Base-by-base conservation (phyloP, 2,113 vertebrate genomes). In the Sinocyclocheilus maitianheensis region DNA sequence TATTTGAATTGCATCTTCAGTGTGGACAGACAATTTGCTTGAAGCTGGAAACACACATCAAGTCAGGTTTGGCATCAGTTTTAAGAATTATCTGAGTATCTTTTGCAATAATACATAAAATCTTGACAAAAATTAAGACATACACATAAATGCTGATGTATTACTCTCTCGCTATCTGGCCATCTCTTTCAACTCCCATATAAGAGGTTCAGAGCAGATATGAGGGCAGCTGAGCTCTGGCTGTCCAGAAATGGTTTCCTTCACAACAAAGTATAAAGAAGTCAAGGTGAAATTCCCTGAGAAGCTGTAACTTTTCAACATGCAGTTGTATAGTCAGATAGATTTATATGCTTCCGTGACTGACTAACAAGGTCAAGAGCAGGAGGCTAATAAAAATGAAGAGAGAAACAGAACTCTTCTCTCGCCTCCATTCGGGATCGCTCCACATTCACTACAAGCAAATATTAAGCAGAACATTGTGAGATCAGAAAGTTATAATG, bases 291-390 rank as follows among this genome's bases (percentile, higher is more conserved):
- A 96, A 95, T 95, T 95, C 94, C 94, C 92, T 84, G 75, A 91
- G 93, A 94, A 91, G 77, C 88, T 93, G 92, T 94, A 92, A 93
- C 91, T 95, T 95, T 94, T 95, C 94, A 95, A 83, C 92, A 89
- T 91, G 89, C 86, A 76, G 60, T 90, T 71, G 90, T 88, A 90
- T 46, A 88, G 71, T 13, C 9, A 88, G 93, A 91, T 24, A 94
- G 91, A 92, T 92, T 94, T 88, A 94, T 94, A 87, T 86, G 88
- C 91, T 94, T 93, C 89, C 87, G 84, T 90, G 85, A 93, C 91
- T 94, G 89, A 93, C 89, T 90, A 87, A 83, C 2, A 0, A 91
- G 90, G 89, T 89, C 88, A 90, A 86, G 84, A 88, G 87, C 84
- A 87, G 79, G 84, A 90, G 84, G 58, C 55, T 88, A 85, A 90